Evolutionary conservation across 1,140 invertebrate genomes (phyloP).

Genomic region (Brachionus paranguensis): DNA sequence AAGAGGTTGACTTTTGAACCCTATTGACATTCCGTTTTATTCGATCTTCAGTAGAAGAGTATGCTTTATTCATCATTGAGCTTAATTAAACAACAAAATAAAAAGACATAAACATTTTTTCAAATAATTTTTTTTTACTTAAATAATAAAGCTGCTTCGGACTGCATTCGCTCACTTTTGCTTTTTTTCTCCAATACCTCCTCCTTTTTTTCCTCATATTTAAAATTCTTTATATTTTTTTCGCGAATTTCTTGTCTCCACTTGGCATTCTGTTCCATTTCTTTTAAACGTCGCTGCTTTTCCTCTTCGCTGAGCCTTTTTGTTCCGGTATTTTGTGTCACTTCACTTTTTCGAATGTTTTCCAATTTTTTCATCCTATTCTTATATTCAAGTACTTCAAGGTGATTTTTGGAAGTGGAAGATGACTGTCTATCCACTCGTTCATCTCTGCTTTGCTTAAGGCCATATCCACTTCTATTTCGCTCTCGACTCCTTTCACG

Average conservation of each 20-base stretch:
- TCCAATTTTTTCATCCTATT: constrained; percentile 25
- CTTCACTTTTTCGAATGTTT: neutral
- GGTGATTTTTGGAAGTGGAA: neutral
- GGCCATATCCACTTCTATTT: neutral
- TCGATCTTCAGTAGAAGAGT: constrained; percentile 66
- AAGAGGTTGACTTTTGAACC: constrained; percentile 60
- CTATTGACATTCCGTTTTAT: constrained; percentile 75
- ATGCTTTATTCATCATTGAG: constrained; percentile 64
- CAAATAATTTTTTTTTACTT: constrained; percentile 3
- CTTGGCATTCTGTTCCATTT: constrained; percentile 75
- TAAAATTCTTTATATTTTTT: constrained; percentile 8
- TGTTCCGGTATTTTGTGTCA: neutral
- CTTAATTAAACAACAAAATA: constrained; percentile 52
- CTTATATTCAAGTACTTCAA: neutral
- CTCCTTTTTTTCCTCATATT: constrained; percentile 28
- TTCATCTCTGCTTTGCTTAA: neutral
- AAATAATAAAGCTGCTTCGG: constrained; percentile 39
- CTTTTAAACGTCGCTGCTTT: constrained; percentile 64
- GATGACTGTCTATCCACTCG: neutral
- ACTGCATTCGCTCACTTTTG: constrained; percentile 11
- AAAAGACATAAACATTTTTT: neutral
- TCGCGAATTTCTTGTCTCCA: constrained; percentile 61
- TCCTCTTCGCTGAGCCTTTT: constrained; percentile 63
- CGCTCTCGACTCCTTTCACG: neutral
- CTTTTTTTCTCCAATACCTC: neutral